These are phyloP conservation scores for Siniperca chuatsi DNA, from an alignment of 2,113 vertebrate genomes.

Conservation along the genomic window DNA sequence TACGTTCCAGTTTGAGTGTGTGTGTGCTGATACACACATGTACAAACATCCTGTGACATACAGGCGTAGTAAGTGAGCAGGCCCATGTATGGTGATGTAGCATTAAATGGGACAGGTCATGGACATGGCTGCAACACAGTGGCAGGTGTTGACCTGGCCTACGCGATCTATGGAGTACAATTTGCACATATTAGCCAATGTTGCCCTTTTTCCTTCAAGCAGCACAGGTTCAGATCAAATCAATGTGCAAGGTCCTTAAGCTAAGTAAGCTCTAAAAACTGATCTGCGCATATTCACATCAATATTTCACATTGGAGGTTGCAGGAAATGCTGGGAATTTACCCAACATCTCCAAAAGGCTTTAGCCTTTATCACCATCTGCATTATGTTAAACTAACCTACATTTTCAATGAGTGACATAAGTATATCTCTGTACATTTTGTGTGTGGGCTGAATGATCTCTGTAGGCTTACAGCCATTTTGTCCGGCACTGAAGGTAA, in stretches of 20 bases:
- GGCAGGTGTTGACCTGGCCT: constrained; percentile 59
- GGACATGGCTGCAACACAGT: constrained; percentile 47
- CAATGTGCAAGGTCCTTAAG: constrained; percentile 68
- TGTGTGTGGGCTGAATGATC: constrained; percentile 5
- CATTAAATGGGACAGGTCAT: constrained; percentile 67
- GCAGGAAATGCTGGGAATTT: constrained; percentile 28
- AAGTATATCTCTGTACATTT: constrained; percentile 21
- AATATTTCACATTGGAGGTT: constrained; percentile 46
- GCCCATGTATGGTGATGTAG: constrained; percentile 42
- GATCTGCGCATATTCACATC: constrained; percentile 61
- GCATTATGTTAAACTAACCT: constrained; percentile 21
- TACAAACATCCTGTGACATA: constrained; percentile 23
- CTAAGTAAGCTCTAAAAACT: constrained; percentile 68
- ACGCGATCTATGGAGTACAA: constrained; percentile 56
- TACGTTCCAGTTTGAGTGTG: background rate
- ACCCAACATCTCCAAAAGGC: background rate
- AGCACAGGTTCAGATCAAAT: constrained; percentile 57
- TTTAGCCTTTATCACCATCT: background rate
- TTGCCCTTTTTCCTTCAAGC: constrained; percentile 54
- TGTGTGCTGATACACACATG: constrained; percentile 9
- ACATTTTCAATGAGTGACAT: constrained; percentile 14
- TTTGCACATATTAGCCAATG: constrained; percentile 66
- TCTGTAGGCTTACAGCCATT: constrained; percentile 33
- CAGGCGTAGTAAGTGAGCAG: constrained; percentile 29
- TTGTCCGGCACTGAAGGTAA: constrained; percentile 34